Evolutionary conservation across 2,888 invertebrate genomes (phyloP), one percentile per base, ranked within the genome.

Genomic region (Leptopilina myrica): DNA sequence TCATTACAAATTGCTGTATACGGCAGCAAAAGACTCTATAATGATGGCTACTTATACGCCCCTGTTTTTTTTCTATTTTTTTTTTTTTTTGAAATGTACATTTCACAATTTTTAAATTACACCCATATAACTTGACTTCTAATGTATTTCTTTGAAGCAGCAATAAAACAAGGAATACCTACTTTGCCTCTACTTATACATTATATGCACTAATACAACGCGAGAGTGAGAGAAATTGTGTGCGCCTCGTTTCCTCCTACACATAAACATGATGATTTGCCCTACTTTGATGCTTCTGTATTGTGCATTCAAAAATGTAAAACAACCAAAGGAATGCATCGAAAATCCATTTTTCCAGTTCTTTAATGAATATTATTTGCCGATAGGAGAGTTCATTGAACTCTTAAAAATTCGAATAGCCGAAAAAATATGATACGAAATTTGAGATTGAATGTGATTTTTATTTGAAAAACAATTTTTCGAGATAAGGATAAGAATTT

Each of bases 91-190:
- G 33, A 33, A 56, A 73, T 56, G 53, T 33, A 33, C 11, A 33
- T 64, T 64, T 64, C 33, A 26, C 56, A 53, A 73, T 56, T 56
- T 56, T 56, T 73, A 73, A 73, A 73, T 73, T 26, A 73, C 9
- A 33, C 8, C n/a, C 33, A 4, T 33, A 73, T 49, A 49, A 8
- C 20, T 4, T 14, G 26, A 26, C 49, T 69, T 53, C 26, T 69
- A 33, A 26, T 26, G 12, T 33, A 73, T 73, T 73, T 73, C 53
- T 73, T 73, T 73, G 33, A 26, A 26, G 53, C 8, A 73, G 73
- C n/a, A 14, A 73, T 73, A 73, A 73, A 56, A 73, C 49, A 56
- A 73, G 53, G 49, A 73, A 73, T 73, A 56, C n/a, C 73, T 56
- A 53, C 67, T 6, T 69, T 12, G 12, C 49, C 12, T n/a, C 12